Conservation (phyloP, 2,113 vertebrate species). For the rat (Rattus norvegicus) region GRCr8 NC_086030.1:49033001-49033500, state of each 20-base stretch:
- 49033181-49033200: fast-evolving
- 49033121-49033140: neutral
- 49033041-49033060: neutral
- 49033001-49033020: neutral
- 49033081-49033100: neutral
- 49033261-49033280: neutral
- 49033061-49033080: neutral
- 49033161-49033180: neutral
- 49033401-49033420: neutral
- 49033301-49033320: neutral
- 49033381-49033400: neutral
- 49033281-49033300: neutral
- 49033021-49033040: neutral
- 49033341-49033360: neutral
- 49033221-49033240: neutral
- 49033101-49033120: neutral
- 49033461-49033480: neutral
- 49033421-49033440: neutral
- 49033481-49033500: neutral
- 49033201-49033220: neutral
- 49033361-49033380: neutral
- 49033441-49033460: neutral
- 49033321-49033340: neutral
- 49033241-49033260: neutral
- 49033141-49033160: neutral